Conservation (phyloP, 2,113 vertebrate species). For the Peromyscus leucopus region DNA sequence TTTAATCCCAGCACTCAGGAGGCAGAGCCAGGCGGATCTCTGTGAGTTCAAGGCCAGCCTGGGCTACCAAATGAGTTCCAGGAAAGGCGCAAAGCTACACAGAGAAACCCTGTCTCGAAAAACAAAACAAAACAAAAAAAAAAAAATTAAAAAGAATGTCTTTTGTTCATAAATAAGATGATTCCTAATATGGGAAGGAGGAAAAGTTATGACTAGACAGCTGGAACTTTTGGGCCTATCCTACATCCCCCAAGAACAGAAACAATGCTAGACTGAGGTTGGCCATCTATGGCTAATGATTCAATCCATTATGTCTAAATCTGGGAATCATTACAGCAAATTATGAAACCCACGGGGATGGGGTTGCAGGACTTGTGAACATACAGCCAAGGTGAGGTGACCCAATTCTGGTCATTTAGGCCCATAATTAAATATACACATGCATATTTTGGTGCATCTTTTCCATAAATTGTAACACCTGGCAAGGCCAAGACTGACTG, state of each 20-base stretch:
- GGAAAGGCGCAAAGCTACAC: too few relatives aligned
- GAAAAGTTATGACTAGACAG: not conserved
- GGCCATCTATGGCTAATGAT: not conserved
- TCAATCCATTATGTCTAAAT: not conserved
- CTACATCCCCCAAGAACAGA: not conserved
- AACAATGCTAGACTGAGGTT: not conserved
- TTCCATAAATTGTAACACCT: not conserved
- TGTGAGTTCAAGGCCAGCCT: too few relatives aligned
- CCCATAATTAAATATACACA: not conserved
- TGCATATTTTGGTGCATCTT: not conserved
- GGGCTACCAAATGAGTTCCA: too few relatives aligned
- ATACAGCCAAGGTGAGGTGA: not conserved
- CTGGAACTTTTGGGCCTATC: not conserved
- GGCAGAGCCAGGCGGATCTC: too few relatives aligned
- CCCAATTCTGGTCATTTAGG: not conserved
- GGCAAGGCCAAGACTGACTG: not conserved
- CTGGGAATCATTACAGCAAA: not conserved
- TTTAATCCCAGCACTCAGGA: too few relatives aligned
- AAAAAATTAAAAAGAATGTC: not conserved
- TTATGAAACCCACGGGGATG: not conserved
- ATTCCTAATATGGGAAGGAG: not conserved
- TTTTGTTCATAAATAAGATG: not conserved
- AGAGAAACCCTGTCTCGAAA: too few relatives aligned
- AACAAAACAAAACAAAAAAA: too few relatives aligned
- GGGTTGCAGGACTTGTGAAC: not conserved